phyloP scores from a whole-genome alignment of 2,888 invertebrate genomes.

The Margaritifera margaritifera region DNA sequence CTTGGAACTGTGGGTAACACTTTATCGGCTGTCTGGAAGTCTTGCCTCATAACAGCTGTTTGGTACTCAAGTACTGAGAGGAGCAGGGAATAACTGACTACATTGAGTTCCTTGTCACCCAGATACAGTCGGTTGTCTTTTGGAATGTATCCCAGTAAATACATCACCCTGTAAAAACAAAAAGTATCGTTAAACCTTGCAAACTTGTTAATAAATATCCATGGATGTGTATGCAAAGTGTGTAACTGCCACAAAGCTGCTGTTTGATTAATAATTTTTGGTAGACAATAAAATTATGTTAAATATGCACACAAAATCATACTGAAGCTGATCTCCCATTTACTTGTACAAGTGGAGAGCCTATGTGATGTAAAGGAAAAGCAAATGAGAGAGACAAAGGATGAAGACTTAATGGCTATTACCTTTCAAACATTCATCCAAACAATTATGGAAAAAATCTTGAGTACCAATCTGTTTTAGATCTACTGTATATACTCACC shows the following conservation, averaged over 20 bases:
- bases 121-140: conserved; percentile 96
- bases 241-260: neutral
- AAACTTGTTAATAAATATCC: neutral
- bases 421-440: no score
- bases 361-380: neutral
- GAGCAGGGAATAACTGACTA: conserved; percentile 83
- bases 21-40: conserved; percentile 94
- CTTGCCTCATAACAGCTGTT: conserved; percentile 99
- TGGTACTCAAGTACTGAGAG: conserved; percentile 98
- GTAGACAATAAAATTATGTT: neutral
- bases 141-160: conserved; percentile 95
- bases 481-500: no score
- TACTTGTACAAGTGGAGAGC: neutral
- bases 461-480: no score
- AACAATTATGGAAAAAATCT: no score
- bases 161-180: conserved; percentile 83
- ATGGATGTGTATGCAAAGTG: neutral
- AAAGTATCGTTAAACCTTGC: neutral
- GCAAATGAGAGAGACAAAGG: neutral
- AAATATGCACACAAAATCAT: neutral
- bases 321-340: no score
- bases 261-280: neutral
- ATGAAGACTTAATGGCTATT: no score
- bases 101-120: conserved; percentile 97
- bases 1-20: conserved; percentile 94